Evolutionary conservation across 2,113 vertebrate genomes (phyloP), one percentile per base, ranked within the genome.

Genomic region (Rhizomys pruinosus): DNA sequence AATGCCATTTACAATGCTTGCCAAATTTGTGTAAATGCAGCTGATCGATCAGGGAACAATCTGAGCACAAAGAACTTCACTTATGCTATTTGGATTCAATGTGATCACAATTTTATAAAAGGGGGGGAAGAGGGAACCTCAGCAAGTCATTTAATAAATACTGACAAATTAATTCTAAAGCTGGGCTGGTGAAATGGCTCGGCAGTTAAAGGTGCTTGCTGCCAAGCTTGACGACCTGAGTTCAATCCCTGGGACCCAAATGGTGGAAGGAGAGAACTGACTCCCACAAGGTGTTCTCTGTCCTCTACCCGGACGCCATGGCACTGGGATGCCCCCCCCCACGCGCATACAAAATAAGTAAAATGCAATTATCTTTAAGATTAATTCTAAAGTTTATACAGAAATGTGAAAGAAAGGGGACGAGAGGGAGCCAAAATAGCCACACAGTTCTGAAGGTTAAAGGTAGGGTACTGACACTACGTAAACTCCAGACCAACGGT

Each of bases 121-220:
- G 12, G 3, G 17, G 7, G 32, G 79, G 80, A 95, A 84, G 64
- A 92, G 72, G n/a, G n/a, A n/a, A n/a, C n/a, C 4, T 8, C 12
- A 61, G 27, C 17, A 80, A 76, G n/a, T 66, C 52, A 80, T 76
- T 93, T 52, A 82, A 23, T 47, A 63, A 32, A 85, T 57, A 73
- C 1, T 88, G 37, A 76, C 42, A 86, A 92, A 71, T 63, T 92
- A 80, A 76, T 88, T 84, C 42, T 66, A 82, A 64, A 82, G 17
- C 4, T 34, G 80, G 17, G 80, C 27, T 44, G 39, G 17, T 1
- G 10, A 22, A 27, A 44, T 34, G 39, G 80, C 10, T 29, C 61
- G 12, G 16, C 4, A 2, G 39, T 9, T 44, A 32, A 34, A 82
- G 37, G 61, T 12, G 37, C 27, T 22, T 44, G 27, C 11, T 11